A percentile compares a stretch with the other conserved stretches of the same genome.
Evolutionary conservation across 1,140 invertebrate species (phyloP).

Genomic region (Proctacanthus coquilletti): DNA sequence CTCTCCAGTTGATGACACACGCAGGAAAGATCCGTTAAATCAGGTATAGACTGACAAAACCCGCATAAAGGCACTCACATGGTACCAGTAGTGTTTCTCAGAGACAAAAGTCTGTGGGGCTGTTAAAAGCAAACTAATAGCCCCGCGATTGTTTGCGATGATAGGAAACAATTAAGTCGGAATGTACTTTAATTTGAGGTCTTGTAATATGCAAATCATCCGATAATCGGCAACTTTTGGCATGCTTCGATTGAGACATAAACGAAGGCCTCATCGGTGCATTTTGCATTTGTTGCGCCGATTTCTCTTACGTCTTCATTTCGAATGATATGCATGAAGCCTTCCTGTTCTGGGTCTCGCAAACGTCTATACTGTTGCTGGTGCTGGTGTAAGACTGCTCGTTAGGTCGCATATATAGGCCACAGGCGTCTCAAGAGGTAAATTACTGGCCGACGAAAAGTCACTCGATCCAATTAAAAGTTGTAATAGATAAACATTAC

Average conservation of each 20-base stretch:
- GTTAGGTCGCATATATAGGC: background rate
- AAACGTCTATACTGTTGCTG: too few relatives aligned
- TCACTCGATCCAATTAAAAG: background rate
- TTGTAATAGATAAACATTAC: slow-evolving; percentile 1
- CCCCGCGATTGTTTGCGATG: too few relatives aligned
- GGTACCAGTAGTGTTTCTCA: too few relatives aligned
- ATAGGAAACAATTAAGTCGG: background rate
- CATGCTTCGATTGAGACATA: background rate
- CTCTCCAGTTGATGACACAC: too few relatives aligned
- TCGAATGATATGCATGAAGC: background rate
- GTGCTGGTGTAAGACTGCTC: too few relatives aligned
- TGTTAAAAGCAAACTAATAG: too few relatives aligned
- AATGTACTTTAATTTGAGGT: slow-evolving; percentile 1
- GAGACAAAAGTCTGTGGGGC: too few relatives aligned
- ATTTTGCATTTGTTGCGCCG: background rate
- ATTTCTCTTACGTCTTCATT: background rate
- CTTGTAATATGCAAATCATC: slow-evolving; percentile 1
- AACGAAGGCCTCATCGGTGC: background rate
- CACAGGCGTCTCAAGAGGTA: background rate
- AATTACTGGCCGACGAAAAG: background rate
- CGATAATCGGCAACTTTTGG: background rate
- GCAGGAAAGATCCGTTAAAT: too few relatives aligned
- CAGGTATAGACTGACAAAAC: too few relatives aligned
- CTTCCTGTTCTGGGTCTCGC: too few relatives aligned
- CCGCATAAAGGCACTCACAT: too few relatives aligned